Base-by-base conservation (phyloP, 2,888 invertebrate species). In the Ophioninae sp. region DNA sequence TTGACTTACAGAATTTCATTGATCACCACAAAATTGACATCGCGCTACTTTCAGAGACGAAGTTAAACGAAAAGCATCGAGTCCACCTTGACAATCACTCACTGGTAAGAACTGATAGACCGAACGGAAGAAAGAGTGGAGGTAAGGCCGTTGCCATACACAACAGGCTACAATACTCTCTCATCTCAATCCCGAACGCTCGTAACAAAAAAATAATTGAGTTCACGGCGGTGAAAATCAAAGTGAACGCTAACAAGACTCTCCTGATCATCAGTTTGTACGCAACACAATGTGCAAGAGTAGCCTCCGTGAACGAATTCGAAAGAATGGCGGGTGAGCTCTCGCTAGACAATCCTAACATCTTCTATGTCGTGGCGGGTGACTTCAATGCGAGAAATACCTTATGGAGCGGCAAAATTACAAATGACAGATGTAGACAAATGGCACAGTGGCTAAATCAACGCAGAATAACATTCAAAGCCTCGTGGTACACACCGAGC, bases 361-460 rank as follows among this genome's bases (percentile, higher is more conserved):
- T 62, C 1, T 83, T 23, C 13, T 81, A 70, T 7, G 41, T 85
- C 6, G 61, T 81, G 0, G 85, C 81, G 0, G 85, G 83, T 5
- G 82, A 83, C 20, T 57, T 75, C 1, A 85, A 83, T 41, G 81
- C 85, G 0, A 68, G 76, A 61, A 68, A 76, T 17, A 57, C 3
- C 5, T 39, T 10, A 5, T 81, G 74, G 62, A 83, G 85, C 0
- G 85, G 81, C 37, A 21, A 17, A 0, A 23, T 2, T 7, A 73
- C 70, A 5, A 81, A 85, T 8, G 61, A 56, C 7, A 78, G 72
- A 79, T 78, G 82, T 2, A 39, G 20, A 17, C 70, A 64, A 23
- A 6, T 85, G 1, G 0, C 20, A 5, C 8, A 70, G 0, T 83
- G 81, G 85, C 13, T 39, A 2, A 20, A 65, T 0, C 23, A 67